Evolutionary conservation across 2,888 invertebrate species (phyloP).

Genomic region (Thyatira batis): DNA sequence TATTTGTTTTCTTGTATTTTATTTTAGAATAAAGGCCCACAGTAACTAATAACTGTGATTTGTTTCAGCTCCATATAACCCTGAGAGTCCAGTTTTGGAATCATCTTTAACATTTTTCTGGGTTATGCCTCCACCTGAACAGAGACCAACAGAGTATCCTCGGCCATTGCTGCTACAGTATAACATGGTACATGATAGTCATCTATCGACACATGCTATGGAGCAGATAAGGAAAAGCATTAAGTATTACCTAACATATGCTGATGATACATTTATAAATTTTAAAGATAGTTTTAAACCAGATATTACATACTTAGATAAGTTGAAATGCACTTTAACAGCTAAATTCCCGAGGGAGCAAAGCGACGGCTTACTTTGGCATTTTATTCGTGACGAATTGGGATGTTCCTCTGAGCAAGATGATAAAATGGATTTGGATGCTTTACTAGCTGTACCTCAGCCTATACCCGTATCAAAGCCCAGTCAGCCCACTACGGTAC

Average conservation of each 20-base stretch:
- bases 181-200: slow-evolving; percentile 90
- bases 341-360: slow-evolving; percentile 92
- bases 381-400: slow-evolving; percentile 88
- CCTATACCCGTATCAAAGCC: slow-evolving; percentile 74
- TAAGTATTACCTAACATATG: slow-evolving; percentile 88
- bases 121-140: slow-evolving; percentile 98
- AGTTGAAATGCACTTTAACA: slow-evolving; percentile 90
- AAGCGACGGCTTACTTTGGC: slow-evolving; percentile 89
- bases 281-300: slow-evolving; percentile 85
- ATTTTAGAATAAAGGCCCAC: background rate
- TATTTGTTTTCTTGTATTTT: background rate
- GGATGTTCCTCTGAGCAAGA: slow-evolving; percentile 86
- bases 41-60: background rate
- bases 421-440: slow-evolving; percentile 85
- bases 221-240: slow-evolving; percentile 93
- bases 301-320: slow-evolving; percentile 90
- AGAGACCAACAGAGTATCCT: slow-evolving; percentile 94
- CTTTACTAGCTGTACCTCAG: slow-evolving; percentile 82
- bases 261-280: slow-evolving; percentile 71
- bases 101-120: slow-evolving; percentile 94
- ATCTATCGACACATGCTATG: slow-evolving; percentile 90
- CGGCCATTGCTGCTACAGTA: slow-evolving; percentile 95
- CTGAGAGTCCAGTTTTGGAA: slow-evolving; percentile 89
- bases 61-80: slow-evolving; percentile 90
- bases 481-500: slow-evolving; percentile 59